Base-by-base conservation (phyloP, 2,113 vertebrate genomes). In the Rallus limicola region DNA sequence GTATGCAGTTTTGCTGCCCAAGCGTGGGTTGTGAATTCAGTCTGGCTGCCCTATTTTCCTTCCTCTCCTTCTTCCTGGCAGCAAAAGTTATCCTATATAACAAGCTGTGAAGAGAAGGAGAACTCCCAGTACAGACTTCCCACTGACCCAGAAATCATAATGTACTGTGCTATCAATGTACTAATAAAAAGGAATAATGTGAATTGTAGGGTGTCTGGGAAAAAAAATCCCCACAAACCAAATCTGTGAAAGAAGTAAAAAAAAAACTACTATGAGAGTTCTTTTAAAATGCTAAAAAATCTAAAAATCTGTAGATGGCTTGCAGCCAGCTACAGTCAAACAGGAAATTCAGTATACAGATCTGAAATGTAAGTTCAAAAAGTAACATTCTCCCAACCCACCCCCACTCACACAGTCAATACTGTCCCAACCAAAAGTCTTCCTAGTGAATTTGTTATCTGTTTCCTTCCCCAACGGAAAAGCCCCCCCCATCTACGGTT, bases 381-480 rank as follows among this genome's bases (percentile, higher is more conserved):
- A 95, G 88, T 34, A 92, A 80, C 52, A 55, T 89, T 94, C 92
- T 85, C 86, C 81, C 70, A 93, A 34, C 25, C 82, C 69, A 59
- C 85, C 95, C 92, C 78, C 86, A 44, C 90, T 65, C 63, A 33
- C 53, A 67, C n/a, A 62, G 74, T 42, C 77, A 71, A 25, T 62
- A 24, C 89, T 38, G 81, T 75, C 90, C 42, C 63, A 89, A 88
- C 82, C 82, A 94, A 64, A 95, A 96, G 82, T 95, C 94, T 94
- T 97, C 89, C 55, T 50, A 90, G 82, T 90, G 88, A 94, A 88
- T 95, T 81, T 6, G 52, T 96, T 97, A 97, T 97, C 96, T 92
- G 94, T 82, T 97, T 97, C 95, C 96, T 97, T 96, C 95, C 96
- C 90, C 74, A 88, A 1, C 67, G 94, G 94, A 96, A 97, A 93